phyloP scores from a whole-genome alignment of 2,113 vertebrate genomes.

The Cyprinus carpio region DNA sequence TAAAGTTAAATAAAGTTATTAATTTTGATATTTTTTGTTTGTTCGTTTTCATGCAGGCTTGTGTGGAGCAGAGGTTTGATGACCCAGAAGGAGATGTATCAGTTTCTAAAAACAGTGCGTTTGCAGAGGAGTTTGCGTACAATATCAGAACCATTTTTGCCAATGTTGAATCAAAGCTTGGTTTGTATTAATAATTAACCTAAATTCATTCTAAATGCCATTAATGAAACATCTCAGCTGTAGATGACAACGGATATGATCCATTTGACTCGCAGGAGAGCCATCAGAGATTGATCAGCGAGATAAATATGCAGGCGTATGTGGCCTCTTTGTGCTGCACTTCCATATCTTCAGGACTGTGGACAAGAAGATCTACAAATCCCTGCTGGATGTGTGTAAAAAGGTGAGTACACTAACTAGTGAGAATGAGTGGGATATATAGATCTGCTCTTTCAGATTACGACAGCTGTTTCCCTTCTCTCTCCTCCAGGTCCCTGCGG shows the following conservation, averaged over 20 bases:
- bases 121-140: constrained; percentile 94
- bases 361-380: constrained; percentile 96
- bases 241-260: not conserved
- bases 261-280: constrained; percentile 78
- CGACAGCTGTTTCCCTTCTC: not conserved
- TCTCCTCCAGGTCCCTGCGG: constrained; percentile 84
- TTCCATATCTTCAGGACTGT: constrained; percentile 95
- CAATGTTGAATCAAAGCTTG: constrained; percentile 91
- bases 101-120: constrained; percentile 91
- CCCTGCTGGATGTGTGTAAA: constrained; percentile 92
- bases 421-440: not conserved
- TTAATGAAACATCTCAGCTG: not conserved
- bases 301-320: constrained; percentile 90
- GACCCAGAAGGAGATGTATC: constrained; percentile 83
- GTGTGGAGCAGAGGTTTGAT: constrained; percentile 97
- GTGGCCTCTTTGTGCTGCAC: constrained; percentile 92
- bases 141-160: constrained; percentile 91
- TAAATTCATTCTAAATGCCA: not conserved
- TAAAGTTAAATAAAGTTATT: no score
- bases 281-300: constrained; percentile 97
- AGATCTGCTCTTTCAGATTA: not conserved
- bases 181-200: constrained; percentile 67
- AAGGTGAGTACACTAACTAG: constrained; percentile 78
- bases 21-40: no score
- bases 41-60: constrained; percentile 75